Evolutionary conservation across 2,113 vertebrate species (phyloP).

Genomic region (Himantopus leucocephalus): DNA sequence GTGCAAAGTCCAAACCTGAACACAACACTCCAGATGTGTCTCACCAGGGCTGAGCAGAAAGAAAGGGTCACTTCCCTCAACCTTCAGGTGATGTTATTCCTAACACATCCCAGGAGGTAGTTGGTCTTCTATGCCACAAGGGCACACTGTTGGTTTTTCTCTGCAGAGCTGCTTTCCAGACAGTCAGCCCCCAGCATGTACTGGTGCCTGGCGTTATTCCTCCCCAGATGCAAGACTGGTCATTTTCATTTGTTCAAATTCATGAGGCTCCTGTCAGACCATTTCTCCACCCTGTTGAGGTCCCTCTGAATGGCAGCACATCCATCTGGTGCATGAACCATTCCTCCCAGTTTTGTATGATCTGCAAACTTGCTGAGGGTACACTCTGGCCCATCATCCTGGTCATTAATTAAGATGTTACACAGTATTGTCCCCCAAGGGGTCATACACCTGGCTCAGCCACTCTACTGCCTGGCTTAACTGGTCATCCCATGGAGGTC

Average conservation of each 20-base stretch:
- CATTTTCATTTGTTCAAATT: neutral
- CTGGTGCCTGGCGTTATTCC: neutral
- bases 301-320: neutral
- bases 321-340: neutral
- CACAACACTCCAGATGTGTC: neutral
- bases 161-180: neutral
- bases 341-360: neutral
- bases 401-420: neutral
- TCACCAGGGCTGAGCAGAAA: neutral
- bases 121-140: neutral
- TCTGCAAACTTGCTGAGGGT: neutral
- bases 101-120: neutral
- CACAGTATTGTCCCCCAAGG: neutral
- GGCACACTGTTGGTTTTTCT: rapidly evolving
- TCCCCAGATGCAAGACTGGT: neutral
- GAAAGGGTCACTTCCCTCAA: neutral
- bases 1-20: neutral
- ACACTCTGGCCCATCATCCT: neutral
- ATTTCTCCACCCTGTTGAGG: neutral
- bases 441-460: neutral
- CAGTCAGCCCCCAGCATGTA: neutral
- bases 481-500: neutral
- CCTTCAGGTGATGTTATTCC: neutral
- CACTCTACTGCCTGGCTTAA: neutral
- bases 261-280: neutral